These are phyloP conservation scores for Paracyclopina nana DNA, from an alignment of 1,140 invertebrate genomes.

Conservation along the genomic window DNA sequence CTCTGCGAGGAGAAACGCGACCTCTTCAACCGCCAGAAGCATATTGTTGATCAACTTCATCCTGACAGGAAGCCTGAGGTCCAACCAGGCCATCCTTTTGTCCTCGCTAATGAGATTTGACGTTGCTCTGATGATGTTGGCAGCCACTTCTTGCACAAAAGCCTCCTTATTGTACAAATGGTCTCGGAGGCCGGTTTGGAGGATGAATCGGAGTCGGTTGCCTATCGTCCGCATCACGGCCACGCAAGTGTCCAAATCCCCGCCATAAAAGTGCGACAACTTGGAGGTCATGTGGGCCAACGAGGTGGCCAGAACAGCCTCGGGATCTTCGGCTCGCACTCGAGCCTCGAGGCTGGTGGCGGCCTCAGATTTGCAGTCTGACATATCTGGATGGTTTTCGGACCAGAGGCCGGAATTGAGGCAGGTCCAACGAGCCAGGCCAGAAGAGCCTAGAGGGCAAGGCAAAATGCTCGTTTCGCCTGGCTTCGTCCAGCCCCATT, in stretches of 20 bases:
- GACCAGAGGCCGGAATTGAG: conserved; percentile 20
- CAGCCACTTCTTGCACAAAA: conserved; percentile 62
- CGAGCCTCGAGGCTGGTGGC: conserved; percentile 57
- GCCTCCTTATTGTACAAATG: conserved; percentile 56
- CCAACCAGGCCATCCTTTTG: conserved; percentile 66
- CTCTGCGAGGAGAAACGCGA: conserved; percentile 70
- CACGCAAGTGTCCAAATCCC: conserved; percentile 71
- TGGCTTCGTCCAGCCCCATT: conserved; percentile 65
- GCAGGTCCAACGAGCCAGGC: conserved; percentile 59
- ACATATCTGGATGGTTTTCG: too few relatives aligned
- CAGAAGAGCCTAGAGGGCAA: conserved; percentile 71
- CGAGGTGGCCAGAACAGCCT: conserved; percentile 35
- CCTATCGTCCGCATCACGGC: conserved; percentile 71
- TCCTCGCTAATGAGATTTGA: conserved; percentile 71
- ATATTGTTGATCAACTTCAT: conserved; percentile 62
- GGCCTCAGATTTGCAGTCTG: conserved; percentile 75
- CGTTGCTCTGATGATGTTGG: conserved; percentile 61
- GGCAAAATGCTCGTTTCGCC: conserved; percentile 49
- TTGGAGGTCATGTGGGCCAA: conserved; percentile 42
- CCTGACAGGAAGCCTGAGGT: conserved; percentile 33
- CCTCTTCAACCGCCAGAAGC: conserved; percentile 67
- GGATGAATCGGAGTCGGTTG: conserved; percentile 50
- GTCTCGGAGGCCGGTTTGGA: conserved; percentile 38
- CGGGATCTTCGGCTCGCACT: conserved; percentile 49
- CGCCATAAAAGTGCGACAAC: conserved; percentile 69